Evolutionary conservation across 2,797 vertebrate species (phyloP).

Genomic region (Lithobates pipiens): DNA sequence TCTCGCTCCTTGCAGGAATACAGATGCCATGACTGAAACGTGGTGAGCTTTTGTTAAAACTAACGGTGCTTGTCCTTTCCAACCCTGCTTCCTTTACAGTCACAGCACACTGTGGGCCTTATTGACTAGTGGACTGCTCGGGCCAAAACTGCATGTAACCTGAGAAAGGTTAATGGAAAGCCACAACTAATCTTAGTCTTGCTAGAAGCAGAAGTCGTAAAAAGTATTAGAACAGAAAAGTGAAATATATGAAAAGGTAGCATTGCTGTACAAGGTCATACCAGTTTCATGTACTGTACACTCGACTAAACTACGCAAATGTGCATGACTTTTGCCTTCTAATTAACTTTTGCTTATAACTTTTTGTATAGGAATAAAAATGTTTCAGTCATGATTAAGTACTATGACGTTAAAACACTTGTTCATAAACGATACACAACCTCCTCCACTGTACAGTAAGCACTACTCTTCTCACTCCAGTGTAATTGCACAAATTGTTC

Average conservation of each 20-base stretch:
- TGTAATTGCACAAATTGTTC: not conserved
- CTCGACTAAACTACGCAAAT: too few relatives aligned
- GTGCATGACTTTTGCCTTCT: not conserved
- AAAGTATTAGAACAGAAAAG: not conserved
- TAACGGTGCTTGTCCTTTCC: conserved; percentile 67
- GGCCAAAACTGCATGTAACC: not conserved
- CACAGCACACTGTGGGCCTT: not conserved
- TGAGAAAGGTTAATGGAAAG: not conserved
- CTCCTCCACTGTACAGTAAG: not conserved
- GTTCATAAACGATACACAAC: too few relatives aligned
- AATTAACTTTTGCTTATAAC: not conserved
- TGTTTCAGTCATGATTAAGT: too few relatives aligned
- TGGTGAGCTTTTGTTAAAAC: conserved; percentile 93
- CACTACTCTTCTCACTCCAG: not conserved
- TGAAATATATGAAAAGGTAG: not conserved
- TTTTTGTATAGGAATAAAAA: not conserved
- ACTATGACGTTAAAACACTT: too few relatives aligned
- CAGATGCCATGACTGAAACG: conserved; percentile 89
- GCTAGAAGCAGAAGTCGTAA: not conserved
- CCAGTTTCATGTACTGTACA: not conserved
- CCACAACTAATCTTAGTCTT: not conserved
- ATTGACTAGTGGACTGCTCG: not conserved
- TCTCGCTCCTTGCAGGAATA: conserved; percentile 94
- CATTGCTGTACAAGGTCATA: not conserved
- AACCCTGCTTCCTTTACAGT: not conserved